Percentiles rank a stretch among this genome's conserved stretches.
Evolutionary conservation across 2,888 invertebrate species (phyloP).

Genomic region (Eupithecia insigniata): DNA sequence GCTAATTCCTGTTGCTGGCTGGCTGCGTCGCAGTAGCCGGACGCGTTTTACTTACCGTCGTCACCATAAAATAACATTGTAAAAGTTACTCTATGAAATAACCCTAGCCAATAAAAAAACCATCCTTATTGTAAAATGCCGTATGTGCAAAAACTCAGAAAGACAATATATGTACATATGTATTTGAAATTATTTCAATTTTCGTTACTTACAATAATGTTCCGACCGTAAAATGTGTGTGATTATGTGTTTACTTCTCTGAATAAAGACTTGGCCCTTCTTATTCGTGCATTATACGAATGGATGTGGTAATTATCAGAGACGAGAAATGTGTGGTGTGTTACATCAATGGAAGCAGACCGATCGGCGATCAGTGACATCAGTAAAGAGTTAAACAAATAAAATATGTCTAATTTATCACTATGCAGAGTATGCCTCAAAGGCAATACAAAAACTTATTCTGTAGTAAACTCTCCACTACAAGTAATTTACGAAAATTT

Average conservation of each 20-base stretch:
- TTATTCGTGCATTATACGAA: background rate
- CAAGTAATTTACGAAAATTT: conserved; percentile 7
- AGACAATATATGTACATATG: too few species aligned
- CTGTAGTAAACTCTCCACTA: background rate
- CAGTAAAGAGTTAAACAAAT: background rate
- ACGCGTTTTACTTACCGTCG: too few species aligned
- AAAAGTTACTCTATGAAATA: background rate
- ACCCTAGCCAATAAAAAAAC: background rate
- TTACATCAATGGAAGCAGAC: background rate
- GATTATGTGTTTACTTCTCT: background rate
- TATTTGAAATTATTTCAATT: too few species aligned
- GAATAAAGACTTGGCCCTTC: background rate
- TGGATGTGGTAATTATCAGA: background rate
- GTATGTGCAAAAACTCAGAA: background rate
- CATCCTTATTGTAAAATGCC: background rate
- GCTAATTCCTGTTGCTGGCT: too few species aligned
- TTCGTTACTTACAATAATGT: too few species aligned
- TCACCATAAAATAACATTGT: too few species aligned
- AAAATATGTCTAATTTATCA: background rate
- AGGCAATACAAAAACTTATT: background rate
- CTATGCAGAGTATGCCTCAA: conserved; percentile 6
- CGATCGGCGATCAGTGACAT: background rate
- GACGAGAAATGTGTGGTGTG: background rate
- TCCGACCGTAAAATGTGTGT: too few species aligned
- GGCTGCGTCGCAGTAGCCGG: too few species aligned